Conservation (phyloP, 2,797 vertebrate genomes). For the Aulostomus chinensis region DNA sequence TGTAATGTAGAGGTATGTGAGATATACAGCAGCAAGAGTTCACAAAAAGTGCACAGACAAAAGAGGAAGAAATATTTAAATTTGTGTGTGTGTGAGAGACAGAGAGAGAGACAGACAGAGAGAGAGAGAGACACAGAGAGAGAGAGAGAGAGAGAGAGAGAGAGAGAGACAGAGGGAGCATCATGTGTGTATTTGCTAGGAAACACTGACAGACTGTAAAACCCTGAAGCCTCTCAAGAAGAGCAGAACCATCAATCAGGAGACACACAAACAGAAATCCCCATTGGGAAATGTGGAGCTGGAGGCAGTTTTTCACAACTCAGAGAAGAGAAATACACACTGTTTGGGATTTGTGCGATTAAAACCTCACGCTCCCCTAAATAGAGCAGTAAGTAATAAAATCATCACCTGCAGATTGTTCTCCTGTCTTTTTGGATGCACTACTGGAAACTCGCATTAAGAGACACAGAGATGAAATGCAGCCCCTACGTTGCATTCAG, state of each 20-base stretch:
- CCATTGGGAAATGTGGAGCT: slow-evolving; percentile 32
- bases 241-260: slow-evolving; percentile 50
- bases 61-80: background rate
- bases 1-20: background rate
- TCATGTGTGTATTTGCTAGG: slow-evolving; percentile 16
- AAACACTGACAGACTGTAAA: slow-evolving; percentile 37
- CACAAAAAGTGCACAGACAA: background rate
- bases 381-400: slow-evolving; percentile 15
- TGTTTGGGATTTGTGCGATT: background rate
- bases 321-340: slow-evolving; percentile 14
- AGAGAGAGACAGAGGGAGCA: too few relatives aligned
- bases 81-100: slow-evolving; percentile 3
- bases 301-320: slow-evolving; percentile 24
- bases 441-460: too few relatives aligned
- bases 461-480: too few relatives aligned
- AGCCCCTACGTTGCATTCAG: slow-evolving; percentile 1
- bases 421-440: slow-evolving; percentile 4
- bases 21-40: background rate
- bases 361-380: too few relatives aligned
- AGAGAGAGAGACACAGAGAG: too few relatives aligned
- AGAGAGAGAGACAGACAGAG: too few relatives aligned
- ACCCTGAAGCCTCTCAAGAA: slow-evolving; percentile 51
- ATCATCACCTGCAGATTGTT: slow-evolving; percentile 5
- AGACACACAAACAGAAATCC: slow-evolving; percentile 13
- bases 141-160: too few relatives aligned